Conservation (phyloP, 2,113 vertebrate genomes). For the mouse (Mus musculus) region DNA sequence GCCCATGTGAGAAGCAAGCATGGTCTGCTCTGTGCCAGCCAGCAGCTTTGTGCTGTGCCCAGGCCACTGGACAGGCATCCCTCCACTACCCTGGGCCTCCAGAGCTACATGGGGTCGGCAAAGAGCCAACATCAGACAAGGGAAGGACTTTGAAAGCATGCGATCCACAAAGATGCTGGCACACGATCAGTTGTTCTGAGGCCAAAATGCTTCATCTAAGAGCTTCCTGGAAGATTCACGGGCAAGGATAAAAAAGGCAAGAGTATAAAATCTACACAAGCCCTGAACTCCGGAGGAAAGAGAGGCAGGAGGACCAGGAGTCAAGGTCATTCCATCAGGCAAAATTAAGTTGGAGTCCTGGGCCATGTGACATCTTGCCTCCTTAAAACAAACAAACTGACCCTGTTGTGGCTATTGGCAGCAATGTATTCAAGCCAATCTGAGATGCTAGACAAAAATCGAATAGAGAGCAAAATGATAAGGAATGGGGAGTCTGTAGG, state of each 20-base stretch:
- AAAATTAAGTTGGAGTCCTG: not conserved
- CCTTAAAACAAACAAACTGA: not conserved
- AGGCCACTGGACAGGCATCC: accelerated
- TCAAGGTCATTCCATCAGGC: not conserved
- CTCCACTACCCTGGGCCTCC: not conserved
- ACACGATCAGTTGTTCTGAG: not conserved
- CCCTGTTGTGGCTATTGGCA: not conserved
- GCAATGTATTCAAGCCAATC: not conserved
- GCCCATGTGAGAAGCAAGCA: not conserved
- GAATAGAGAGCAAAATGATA: not conserved
- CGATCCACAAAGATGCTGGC: not conserved
- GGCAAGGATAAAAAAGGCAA: not conserved
- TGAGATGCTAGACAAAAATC: not conserved
- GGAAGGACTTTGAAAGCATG: not conserved
- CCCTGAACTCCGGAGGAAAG: not conserved
- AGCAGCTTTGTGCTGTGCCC: not conserved
- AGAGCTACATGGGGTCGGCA: not conserved
- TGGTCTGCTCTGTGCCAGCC: not conserved
- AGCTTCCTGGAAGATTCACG: not conserved
- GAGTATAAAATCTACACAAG: not conserved
- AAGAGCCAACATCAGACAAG: not conserved
- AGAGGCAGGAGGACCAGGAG: not conserved
- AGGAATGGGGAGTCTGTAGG: not conserved
- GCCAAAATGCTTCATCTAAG: not conserved
- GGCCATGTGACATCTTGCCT: not conserved